Evolutionary conservation across 2,113 vertebrate genomes (phyloP), one percentile per base, ranked within the genome.

Genomic region (Phyllopteryx taeniolatus): DNA sequence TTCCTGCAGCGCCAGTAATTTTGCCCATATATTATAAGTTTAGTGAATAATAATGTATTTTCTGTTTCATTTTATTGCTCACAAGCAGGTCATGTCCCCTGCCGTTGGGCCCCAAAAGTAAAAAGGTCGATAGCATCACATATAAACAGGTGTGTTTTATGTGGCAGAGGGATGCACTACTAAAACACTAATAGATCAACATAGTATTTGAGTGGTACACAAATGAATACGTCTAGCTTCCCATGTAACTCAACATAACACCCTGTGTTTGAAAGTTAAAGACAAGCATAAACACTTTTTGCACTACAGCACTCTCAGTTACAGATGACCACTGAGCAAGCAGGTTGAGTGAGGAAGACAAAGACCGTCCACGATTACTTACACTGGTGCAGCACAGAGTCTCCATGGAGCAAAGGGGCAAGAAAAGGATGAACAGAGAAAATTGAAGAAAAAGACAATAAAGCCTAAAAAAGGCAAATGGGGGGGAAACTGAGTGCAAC

Each of bases 351-450:
- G 70, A 19, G 46, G 27, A 71, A 17, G 60, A 53, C 76, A 63
- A 74, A 47, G 91, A 89, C 78, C 84, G 91, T 89, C 83, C 78
- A 75, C 85, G 87, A 87, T 84, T 96, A 98, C 96, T 98, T 95
- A 98, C 96, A 93, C 95, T 97, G 92, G 95, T 96, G 94, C 96
- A 98, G 96, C 96, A 98, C 90, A 98, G 93, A 94, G 93, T 96
- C 96, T 98, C 95, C 96, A 93, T 94, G 95, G 94, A 95, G 96
- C 95, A 92, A 94, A 95, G 89, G 89, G 91, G 86, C 90, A 77
- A 85, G 91, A 87, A 73, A 73, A 82, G 78, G 67, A 77, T 70
- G 83, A 83, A 83, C 27, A 88, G 79, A 85, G 79, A 76, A 78
- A 74, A 77, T 76, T 72, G 78, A 85, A 86, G 85, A 85, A 71